phyloP scores from a whole-genome alignment of 1,140 invertebrate genomes.

The Chlorops oryzae region DNA sequence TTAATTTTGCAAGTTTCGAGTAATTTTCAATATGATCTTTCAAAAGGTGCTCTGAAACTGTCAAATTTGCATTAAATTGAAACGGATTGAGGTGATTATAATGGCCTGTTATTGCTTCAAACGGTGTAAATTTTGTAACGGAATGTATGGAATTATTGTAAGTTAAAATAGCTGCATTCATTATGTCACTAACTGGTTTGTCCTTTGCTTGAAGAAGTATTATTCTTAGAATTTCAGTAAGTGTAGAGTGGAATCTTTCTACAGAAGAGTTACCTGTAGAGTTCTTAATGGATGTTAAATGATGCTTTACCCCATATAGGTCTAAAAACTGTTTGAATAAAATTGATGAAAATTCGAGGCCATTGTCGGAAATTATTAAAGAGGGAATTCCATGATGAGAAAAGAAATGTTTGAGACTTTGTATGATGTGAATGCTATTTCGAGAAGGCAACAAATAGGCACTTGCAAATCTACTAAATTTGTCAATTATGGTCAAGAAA shows the following conservation, averaged over 20 bases:
- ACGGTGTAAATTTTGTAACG: slow-evolving; percentile 14
- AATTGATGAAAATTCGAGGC: slow-evolving; percentile 21
- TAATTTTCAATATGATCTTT: too few species aligned
- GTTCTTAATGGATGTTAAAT: slow-evolving; percentile 19
- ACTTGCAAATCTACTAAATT: background rate
- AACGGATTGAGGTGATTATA: too few species aligned
- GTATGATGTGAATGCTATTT: slow-evolving; percentile 13
- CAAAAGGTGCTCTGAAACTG: too few species aligned
- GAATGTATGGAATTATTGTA: slow-evolving; percentile 27
- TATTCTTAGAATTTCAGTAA: slow-evolving; percentile 27
- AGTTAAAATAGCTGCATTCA: too few species aligned
- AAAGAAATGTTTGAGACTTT: slow-evolving; percentile 21
- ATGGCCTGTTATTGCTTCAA: too few species aligned
- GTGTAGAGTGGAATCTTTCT: slow-evolving; percentile 22
- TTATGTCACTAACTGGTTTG: slow-evolving; percentile 13
- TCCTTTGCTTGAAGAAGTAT: slow-evolving; percentile 13
- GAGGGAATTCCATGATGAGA: slow-evolving; percentile 17
- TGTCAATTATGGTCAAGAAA: background rate
- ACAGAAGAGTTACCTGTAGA: slow-evolving; percentile 17
- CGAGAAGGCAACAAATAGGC: slow-evolving; percentile 18
- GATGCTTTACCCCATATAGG: slow-evolving; percentile 21
- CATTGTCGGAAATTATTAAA: slow-evolving; percentile 20
- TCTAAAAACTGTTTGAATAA: slow-evolving; percentile 22
- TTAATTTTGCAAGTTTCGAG: too few species aligned
- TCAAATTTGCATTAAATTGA: too few species aligned